Percentiles rank a stretch among this genome's conserved stretches.
Evolutionary conservation across 2,113 vertebrate species (phyloP).

Genomic region (Chloebia gouldiae): DNA sequence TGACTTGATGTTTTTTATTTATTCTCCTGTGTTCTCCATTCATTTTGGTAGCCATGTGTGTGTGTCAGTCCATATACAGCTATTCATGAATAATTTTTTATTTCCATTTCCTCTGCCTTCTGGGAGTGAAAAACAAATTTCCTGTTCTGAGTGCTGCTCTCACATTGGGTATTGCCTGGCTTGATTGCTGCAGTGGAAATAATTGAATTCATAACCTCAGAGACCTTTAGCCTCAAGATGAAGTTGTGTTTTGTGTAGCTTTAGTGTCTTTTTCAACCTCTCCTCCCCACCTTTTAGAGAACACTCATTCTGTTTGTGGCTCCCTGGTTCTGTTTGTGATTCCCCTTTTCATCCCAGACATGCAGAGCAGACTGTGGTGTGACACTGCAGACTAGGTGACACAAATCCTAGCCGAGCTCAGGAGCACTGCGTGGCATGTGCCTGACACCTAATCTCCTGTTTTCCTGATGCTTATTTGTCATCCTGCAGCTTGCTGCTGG

Average conservation of each 20-base stretch:
- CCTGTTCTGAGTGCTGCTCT: background rate
- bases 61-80: background rate
- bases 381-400: background rate
- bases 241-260: accelerated
- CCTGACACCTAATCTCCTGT: background rate
- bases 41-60: background rate
- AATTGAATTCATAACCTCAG: accelerated
- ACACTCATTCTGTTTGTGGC: accelerated
- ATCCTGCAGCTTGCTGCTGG: background rate
- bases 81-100: background rate
- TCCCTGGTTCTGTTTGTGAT: no score
- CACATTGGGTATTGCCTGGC: background rate
- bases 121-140: background rate
- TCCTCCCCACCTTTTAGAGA: accelerated
- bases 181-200: background rate
- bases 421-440: background rate
- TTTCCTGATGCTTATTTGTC: background rate
- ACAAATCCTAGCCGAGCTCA: background rate
- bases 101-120: background rate
- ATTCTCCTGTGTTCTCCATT: background rate
- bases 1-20: background rate
- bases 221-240: background rate
- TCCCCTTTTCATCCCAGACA: background rate
- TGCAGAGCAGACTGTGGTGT: background rate
- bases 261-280: background rate